Conservation (phyloP, 2,888 invertebrate species). For the Azorinus chamasolen region DNA sequence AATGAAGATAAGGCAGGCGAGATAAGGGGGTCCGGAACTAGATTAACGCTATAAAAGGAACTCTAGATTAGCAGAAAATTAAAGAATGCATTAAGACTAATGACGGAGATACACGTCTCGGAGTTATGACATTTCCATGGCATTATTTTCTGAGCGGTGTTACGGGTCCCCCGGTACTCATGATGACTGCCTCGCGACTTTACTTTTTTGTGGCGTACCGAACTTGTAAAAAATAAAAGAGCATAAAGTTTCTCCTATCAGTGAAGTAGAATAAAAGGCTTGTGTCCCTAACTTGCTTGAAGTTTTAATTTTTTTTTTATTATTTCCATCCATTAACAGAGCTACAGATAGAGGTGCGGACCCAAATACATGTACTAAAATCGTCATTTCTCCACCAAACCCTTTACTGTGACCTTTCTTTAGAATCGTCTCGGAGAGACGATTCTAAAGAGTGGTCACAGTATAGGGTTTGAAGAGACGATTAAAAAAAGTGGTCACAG, state of each 20-base stretch:
- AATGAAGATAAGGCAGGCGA: slow-evolving; percentile 58
- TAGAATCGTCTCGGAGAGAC: too few species aligned
- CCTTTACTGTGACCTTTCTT: too few species aligned
- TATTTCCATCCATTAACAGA: too few species aligned
- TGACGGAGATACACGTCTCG: slow-evolving; percentile 58
- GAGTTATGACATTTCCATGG: slow-evolving; percentile 53
- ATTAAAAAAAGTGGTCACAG: too few species aligned
- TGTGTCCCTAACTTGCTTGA: too few species aligned
- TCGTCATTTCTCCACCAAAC: too few species aligned
- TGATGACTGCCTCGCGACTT: slow-evolving; percentile 32
- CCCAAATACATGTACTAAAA: too few species aligned
- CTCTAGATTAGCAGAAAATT: slow-evolving; percentile 66
- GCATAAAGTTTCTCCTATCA: background rate
- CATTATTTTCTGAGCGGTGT: slow-evolving; percentile 53
- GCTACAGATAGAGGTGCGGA: too few species aligned
- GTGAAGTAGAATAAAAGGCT: too few species aligned
- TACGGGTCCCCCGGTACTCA: slow-evolving; percentile 53
- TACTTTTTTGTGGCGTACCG: slow-evolving; percentile 3
- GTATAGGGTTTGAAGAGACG: too few species aligned
- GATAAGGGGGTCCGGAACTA: slow-evolving; percentile 61
- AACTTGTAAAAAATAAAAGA: slow-evolving; percentile 4
- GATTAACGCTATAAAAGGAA: slow-evolving; percentile 65
- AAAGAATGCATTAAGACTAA: slow-evolving; percentile 71
- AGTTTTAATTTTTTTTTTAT: too few species aligned
- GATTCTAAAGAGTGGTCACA: too few species aligned